phyloP scores from a whole-genome alignment of 1,140 invertebrate genomes.

The Microvelia longipes region DNA sequence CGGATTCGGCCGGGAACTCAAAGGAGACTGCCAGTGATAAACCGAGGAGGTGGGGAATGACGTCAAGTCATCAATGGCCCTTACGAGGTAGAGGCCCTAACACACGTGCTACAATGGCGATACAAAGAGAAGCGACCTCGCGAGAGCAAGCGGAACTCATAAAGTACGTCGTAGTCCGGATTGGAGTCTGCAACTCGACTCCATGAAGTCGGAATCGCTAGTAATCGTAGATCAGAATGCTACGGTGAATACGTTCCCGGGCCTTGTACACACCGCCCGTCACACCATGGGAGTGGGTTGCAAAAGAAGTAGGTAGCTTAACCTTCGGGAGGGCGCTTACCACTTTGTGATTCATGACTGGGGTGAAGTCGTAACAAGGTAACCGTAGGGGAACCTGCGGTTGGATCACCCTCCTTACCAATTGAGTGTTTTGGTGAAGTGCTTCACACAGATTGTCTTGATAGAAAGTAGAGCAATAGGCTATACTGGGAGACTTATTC shows the following conservation, averaged over 20 bases:
- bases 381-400: not conserved
- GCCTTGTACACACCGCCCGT: conserved; percentile 26
- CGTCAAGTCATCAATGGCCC: conserved; percentile 38
- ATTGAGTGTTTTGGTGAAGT: no score
- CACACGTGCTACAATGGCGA: conserved; percentile 36
- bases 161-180: not conserved
- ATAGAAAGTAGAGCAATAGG: no score
- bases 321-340: not conserved
- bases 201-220: not conserved
- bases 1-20: conserved; percentile 29
- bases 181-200: not conserved
- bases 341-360: not conserved
- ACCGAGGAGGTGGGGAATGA: conserved; percentile 33
- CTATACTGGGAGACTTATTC: no score
- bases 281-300: conserved; percentile 31
- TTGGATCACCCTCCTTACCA: not conserved
- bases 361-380: not conserved
- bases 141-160: not conserved
- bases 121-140: conserved; percentile 30
- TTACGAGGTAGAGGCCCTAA: conserved; percentile 31
- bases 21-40: conserved; percentile 29
- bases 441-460: no score
- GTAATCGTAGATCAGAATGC: not conserved
- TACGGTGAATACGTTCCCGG: not conserved
- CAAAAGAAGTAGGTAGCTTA: not conserved